phyloP scores from a whole-genome alignment of 1,140 invertebrate species.

The Lordiphosa mommai region DNA sequence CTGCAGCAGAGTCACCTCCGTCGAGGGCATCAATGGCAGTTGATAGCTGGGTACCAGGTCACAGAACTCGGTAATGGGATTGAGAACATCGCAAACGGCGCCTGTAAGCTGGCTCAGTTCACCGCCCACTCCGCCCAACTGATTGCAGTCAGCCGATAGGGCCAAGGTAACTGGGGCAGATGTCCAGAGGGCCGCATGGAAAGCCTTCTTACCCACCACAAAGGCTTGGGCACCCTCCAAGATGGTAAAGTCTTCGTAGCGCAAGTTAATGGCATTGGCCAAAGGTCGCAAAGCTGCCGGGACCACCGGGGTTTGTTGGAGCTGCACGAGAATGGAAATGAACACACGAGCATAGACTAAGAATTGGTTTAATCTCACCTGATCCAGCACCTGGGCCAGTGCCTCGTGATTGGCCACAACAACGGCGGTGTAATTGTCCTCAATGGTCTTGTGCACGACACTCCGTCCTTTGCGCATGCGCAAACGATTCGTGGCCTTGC shows the following conservation, averaged over 20 bases:
- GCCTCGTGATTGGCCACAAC: slow-evolving; percentile 94
- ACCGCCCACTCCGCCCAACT: slow-evolving; percentile 79
- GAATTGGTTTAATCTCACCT: slow-evolving; percentile 81
- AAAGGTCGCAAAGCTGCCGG: slow-evolving; percentile 84
- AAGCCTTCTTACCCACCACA: slow-evolving; percentile 85
- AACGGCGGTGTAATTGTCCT: slow-evolving; percentile 93
- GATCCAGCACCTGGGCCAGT: slow-evolving; percentile 89
- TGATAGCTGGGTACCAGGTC: slow-evolving; percentile 86
- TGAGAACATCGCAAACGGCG: slow-evolving; percentile 80
- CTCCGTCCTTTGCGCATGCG: slow-evolving; percentile 87
- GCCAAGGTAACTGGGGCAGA: slow-evolving; percentile 85
- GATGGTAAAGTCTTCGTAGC: slow-evolving; percentile 85
- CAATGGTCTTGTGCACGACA: slow-evolving; percentile 89
- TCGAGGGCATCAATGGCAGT: slow-evolving; percentile 78
- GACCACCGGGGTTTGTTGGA: slow-evolving; percentile 85
- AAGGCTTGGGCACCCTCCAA: slow-evolving; percentile 81
- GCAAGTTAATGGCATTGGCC: slow-evolving; percentile 85
- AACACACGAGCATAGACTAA: background rate
- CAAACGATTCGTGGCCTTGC: slow-evolving; percentile 82
- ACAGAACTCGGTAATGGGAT: slow-evolving; percentile 88
- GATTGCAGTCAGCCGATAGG: slow-evolving; percentile 83
- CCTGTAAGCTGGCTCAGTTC: slow-evolving; percentile 80
- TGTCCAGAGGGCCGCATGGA: slow-evolving; percentile 86
- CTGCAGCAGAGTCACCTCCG: slow-evolving; percentile 82
- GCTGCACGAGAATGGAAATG: slow-evolving; percentile 79